phyloP scores from a whole-genome alignment of 2,797 vertebrate species.

The Zenarchopterus dispar region DNA sequence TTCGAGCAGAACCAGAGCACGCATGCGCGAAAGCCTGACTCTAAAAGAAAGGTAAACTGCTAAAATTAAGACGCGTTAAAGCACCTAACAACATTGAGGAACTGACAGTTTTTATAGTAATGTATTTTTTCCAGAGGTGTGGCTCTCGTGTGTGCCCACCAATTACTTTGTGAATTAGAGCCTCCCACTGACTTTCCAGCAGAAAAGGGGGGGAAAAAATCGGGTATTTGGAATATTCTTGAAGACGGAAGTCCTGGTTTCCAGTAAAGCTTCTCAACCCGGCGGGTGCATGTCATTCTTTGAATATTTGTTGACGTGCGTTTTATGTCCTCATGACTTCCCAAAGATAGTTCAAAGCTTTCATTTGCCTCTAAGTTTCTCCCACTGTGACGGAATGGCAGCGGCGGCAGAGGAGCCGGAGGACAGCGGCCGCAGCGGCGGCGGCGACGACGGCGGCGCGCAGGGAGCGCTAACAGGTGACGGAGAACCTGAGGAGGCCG shows the following conservation, averaged over 20 bases:
- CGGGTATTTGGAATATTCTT: conserved; percentile 8
- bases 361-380: conserved; percentile 42
- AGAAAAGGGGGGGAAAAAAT: background rate
- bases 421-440: conserved; percentile 41
- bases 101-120: rapidly evolving
- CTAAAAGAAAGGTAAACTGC: conserved; percentile 34
- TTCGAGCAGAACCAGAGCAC: conserved; percentile 1
- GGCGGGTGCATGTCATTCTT: conserved; percentile 62
- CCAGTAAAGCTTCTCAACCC: conserved; percentile 12
- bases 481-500: conserved; percentile 84
- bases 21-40: conserved; percentile 45
- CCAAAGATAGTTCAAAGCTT: conserved; percentile 54
- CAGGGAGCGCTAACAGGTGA: conserved; percentile 74
- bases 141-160: rapidly evolving
- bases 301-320: conserved; percentile 62
- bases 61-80: conserved; percentile 1
- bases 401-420: conserved; percentile 54
- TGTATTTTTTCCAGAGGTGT: background rate
- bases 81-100: background rate
- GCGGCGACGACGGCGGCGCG: conserved; percentile 48
- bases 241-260: conserved; percentile 59
- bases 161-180: background rate
- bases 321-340: conserved; percentile 59
- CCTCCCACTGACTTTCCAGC: conserved; percentile 4
- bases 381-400: conserved; percentile 58